A percentile compares a stretch with the other conserved stretches of the same genome.
Conservation (phyloP, 2,888 invertebrate species). For the Papilio protenor region DNA sequence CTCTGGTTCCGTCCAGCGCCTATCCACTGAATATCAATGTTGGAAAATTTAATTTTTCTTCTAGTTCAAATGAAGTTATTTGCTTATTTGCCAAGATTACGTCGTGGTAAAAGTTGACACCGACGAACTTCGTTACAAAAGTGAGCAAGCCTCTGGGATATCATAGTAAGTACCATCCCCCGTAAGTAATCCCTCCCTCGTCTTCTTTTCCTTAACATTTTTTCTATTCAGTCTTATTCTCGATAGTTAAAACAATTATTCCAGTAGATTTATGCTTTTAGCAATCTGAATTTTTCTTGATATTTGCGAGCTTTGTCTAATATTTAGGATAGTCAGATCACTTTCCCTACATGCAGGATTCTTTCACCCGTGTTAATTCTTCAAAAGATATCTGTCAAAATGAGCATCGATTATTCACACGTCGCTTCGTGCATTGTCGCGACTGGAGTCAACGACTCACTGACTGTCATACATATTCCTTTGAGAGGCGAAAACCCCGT, state of each 20-base stretch:
- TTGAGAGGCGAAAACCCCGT: constrained; percentile 60
- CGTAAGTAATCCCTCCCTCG: neutral
- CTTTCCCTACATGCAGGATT: constrained; percentile 2
- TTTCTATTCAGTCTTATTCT: neutral
- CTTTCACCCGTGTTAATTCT: neutral
- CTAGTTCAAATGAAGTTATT: neutral
- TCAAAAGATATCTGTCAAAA: constrained; percentile 58
- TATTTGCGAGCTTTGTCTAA: neutral
- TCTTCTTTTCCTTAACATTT: neutral
- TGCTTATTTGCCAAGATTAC: neutral
- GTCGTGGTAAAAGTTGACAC: neutral
- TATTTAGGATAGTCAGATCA: neutral
- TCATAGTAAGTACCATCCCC: neutral
- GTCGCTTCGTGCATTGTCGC: constrained; percentile 64
- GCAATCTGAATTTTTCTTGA: neutral
- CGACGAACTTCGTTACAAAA: neutral
- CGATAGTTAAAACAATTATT: neutral
- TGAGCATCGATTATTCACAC: constrained; percentile 64
- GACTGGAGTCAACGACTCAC: constrained; percentile 73
- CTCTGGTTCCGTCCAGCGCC: constrained; percentile 40
- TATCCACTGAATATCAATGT: constrained; percentile 31
- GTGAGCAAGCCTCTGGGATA: neutral
- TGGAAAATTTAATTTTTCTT: neutral
- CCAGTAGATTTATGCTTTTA: neutral
- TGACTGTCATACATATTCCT: constrained; percentile 68